Evolutionary conservation across 2,113 vertebrate species (phyloP).

Genomic region (Hyla sarda): DNA sequence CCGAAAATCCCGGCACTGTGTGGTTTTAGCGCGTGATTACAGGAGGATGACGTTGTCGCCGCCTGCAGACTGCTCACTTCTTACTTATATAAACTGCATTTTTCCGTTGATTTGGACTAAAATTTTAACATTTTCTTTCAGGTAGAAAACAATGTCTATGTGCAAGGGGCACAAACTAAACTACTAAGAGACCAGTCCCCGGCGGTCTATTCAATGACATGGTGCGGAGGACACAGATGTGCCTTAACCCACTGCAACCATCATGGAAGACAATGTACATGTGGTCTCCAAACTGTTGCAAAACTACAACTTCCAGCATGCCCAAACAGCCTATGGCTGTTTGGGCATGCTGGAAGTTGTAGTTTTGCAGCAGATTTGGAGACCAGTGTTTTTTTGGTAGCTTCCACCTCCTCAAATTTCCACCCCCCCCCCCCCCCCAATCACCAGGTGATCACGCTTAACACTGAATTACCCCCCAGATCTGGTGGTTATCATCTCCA

Average conservation of each 20-base stretch:
- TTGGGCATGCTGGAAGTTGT: too few relatives aligned
- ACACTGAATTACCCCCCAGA: background rate
- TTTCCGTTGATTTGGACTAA: background rate
- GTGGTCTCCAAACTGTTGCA: background rate
- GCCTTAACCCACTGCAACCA: background rate
- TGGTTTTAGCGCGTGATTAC: background rate
- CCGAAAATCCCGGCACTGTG: constrained; percentile 17
- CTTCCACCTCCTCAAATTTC: too few relatives aligned
- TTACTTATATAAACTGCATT: background rate
- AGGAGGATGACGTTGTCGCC: background rate
- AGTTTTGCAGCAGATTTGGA: too few relatives aligned
- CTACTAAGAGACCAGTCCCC: constrained; percentile 24
- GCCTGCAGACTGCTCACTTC: background rate
- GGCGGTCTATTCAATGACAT: background rate
- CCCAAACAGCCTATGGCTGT: too few relatives aligned
- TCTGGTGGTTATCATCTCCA: background rate
- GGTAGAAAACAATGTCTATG: background rate
- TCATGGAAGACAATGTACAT: background rate
- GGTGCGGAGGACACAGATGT: background rate
- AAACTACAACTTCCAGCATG: background rate
- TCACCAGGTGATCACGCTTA: background rate
- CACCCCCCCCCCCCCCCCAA: background rate
- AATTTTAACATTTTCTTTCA: background rate
- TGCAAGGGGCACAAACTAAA: constrained; percentile 38
- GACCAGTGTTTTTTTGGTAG: too few relatives aligned